Evolutionary conservation across 2,797 vertebrate species (phyloP), one percentile per base, ranked within the genome.

Genomic region (Squalus acanthias): DNA sequence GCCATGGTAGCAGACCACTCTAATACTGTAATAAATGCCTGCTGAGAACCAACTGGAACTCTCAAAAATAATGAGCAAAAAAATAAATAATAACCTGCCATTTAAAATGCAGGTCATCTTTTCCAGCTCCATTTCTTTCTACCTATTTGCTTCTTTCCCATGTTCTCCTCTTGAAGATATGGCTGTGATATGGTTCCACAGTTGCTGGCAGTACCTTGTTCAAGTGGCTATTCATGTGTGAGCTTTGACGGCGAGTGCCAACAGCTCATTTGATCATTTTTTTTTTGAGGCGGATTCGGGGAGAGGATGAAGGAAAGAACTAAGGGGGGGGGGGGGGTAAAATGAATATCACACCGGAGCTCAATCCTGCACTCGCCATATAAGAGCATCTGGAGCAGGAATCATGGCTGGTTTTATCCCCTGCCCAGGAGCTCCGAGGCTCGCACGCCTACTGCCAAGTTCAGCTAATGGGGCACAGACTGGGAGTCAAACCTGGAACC

Each of bases 101-200:
- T 93, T 93, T 93, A 93, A 93, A 93, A 93, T 46, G 65, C 91
- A 93, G 63, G 63, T 93, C 91, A 93, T 93, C 69, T 93, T 93
- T 93, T 69, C 63, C 63, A 24, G 69, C 91, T 69, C 39, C 82
- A 39, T 93, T 67, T 93, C 63, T 93, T 93, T 93, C 65, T 93
- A 20, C 39, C 60, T 67, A 39, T 67, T 93, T 67, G 89, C 39
- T 67, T 93, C 91, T 93, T 69, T 93, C 39, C 91, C 69, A 69
- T 93, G 69, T 93, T 67, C 91, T 69, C 7, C 2, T 67, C 65
- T 20, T 69, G 65, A 85, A 85, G 46, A 9, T 24, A 39, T 93
- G 69, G 39, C 91, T 93, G 65, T 65, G 65, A 46, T 46, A 69
- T 24, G 65, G 65, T 46, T 67, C 39, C 39, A 93, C 8, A 69